Base-by-base conservation (phyloP, 1,140 invertebrate genomes). In the Heliconius hermathena region DNA sequence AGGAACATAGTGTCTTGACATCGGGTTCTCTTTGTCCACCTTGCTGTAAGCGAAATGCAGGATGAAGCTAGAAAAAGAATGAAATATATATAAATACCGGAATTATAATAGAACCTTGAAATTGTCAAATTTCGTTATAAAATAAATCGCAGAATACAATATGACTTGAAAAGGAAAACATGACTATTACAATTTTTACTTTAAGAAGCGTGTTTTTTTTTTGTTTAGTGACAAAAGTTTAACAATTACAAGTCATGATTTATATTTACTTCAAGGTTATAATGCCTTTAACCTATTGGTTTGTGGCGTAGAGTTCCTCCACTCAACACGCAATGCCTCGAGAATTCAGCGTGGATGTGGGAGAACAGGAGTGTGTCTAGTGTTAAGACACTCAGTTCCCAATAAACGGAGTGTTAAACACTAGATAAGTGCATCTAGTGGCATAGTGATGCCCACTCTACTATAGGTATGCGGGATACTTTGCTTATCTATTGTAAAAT, bases 21-120 rank as follows among this genome's bases (percentile, higher is more conserved):
- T 8, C 11, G 9, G 20, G n/a, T 22, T 60, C 54, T 5, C 18
- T 20, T 22, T 46, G 41, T 16, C 41, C 13, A 46, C 13, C 13
- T 16, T 3, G 13, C 41, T 46, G 41, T 46, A 13, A 46, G 11
- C 13, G 13, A 16, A 1, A 16, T 36, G 33, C 6, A 36, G 33
- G 33, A 36, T 36, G 29, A 29, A 29, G 29, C 33, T 36, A 36
- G 33, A 26, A 60, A n/a, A 60, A 22, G n/a, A 77, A 73, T 11
- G 49, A 78, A 49, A 77, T 79, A 36, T 8, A 36, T 6, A 36
- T 8, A 36, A 36, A 36, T 36, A 79, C 46, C 82, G 82, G 82
- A 79, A 83, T 71, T 46, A n/a, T 36, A 49, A 41, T 54, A 75
- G 8, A 54, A 82, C 77, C 77, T 82, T 82, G 77, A 74, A 76